phyloP scores from a whole-genome alignment of 2,888 invertebrate genomes.

The Lasius platythorax region DNA sequence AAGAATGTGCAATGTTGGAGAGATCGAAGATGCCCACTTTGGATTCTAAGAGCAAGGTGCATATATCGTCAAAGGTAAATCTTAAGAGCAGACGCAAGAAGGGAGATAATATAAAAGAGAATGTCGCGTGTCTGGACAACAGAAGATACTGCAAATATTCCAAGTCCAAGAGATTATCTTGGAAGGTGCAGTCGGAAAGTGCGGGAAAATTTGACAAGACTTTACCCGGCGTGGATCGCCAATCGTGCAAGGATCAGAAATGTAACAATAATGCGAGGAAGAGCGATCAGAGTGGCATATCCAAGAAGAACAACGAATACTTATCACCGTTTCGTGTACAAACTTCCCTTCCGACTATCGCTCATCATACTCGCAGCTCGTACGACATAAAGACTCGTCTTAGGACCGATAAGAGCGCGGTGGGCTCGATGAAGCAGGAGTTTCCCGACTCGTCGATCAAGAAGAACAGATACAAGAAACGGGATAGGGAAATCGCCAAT shows the following conservation, averaged over 20 bases:
- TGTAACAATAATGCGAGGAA: neutral
- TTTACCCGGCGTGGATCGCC: neutral
- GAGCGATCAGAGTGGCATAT: neutral
- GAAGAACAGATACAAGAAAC: constrained; percentile 72
- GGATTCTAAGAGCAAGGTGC: constrained; percentile 26
- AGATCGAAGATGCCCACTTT: neutral
- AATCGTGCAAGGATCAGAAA: constrained; percentile 37
- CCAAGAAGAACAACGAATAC: constrained; percentile 20
- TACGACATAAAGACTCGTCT: constrained; percentile 57
- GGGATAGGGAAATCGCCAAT: constrained; percentile 81
- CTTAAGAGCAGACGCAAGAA: neutral
- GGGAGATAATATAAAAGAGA: constrained; percentile 52
- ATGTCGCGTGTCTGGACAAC: constrained; percentile 53
- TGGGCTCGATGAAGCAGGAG: neutral
- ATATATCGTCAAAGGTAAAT: neutral
- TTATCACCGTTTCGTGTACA: constrained; percentile 27
- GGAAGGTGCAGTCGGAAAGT: constrained; percentile 63
- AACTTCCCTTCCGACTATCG: constrained; percentile 27
- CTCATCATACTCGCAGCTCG: constrained; percentile 35
- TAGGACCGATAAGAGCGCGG: constrained; percentile 31
- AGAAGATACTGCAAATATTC: constrained; percentile 61
- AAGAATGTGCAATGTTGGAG: constrained; percentile 75
- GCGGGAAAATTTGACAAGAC: constrained; percentile 56
- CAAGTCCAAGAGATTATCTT: constrained; percentile 59
- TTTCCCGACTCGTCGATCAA: constrained; percentile 58